phyloP scores from a whole-genome alignment of 2,888 invertebrate species.

The Drosophila maculinotata region DNA sequence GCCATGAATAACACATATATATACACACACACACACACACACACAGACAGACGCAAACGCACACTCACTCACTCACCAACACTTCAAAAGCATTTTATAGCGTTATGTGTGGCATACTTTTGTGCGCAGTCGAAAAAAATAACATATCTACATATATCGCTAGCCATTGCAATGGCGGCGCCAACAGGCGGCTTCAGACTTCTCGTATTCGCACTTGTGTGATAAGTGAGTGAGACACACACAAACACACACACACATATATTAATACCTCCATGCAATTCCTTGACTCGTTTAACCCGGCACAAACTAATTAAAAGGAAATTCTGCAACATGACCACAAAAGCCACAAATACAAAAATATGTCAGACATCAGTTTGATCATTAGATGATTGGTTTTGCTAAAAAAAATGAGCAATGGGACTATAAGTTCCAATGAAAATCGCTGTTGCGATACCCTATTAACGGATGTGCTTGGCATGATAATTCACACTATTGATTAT shows the following conservation, averaged over 20 bases:
- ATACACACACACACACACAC: constrained; percentile 19
- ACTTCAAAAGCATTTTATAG: constrained; percentile 73
- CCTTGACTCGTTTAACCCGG: constrained; percentile 58
- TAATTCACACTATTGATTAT: too few relatives aligned
- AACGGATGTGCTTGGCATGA: too few relatives aligned
- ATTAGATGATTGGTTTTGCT: constrained; percentile 39
- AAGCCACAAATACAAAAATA: constrained; percentile 48
- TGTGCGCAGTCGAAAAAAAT: constrained; percentile 45
- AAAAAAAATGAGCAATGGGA: not conserved
- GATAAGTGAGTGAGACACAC: constrained; percentile 39
- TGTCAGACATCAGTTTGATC: constrained; percentile 38
- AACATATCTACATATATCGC: constrained; percentile 11
- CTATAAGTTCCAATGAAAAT: too few relatives aligned
- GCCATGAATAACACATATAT: constrained; percentile 66
- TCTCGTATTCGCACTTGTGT: constrained; percentile 36
- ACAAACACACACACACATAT: not conserved
- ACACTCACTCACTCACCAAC: constrained; percentile 15
- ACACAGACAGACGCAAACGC: constrained; percentile 8
- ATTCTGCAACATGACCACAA: constrained; percentile 41
- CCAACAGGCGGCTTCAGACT: constrained; percentile 50
- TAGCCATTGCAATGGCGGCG: constrained; percentile 41
- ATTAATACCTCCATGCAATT: not conserved
- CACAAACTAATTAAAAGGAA: constrained; percentile 65
- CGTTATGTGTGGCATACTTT: constrained; percentile 68
- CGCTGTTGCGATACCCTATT: too few relatives aligned